Evolutionary conservation across 2,797 vertebrate species (phyloP).

Genomic region (Parauchenoglanis punctatus): DNA sequence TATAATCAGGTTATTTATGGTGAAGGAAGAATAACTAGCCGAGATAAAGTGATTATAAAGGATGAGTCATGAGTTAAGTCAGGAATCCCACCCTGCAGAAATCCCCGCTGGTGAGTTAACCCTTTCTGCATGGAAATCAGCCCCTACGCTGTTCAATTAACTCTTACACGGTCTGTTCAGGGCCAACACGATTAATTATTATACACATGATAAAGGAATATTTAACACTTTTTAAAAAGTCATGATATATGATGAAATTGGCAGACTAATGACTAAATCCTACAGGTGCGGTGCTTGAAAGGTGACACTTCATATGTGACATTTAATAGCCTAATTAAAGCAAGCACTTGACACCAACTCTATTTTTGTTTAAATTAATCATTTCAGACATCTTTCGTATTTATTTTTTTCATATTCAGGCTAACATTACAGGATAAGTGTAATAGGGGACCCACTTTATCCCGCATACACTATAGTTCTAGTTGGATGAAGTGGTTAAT

Average conservation of each 20-base stretch:
- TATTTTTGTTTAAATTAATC: neutral
- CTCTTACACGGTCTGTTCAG: neutral
- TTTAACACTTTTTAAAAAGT: neutral
- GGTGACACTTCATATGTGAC: neutral
- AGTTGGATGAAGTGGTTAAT: neutral
- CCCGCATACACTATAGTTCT: neutral
- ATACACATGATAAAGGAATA: neutral
- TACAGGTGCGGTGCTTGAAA: neutral
- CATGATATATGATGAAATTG: neutral
- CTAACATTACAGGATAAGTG: neutral
- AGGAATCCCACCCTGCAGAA: neutral
- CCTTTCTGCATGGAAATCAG: neutral
- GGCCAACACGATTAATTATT: neutral
- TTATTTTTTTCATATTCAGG: neutral
- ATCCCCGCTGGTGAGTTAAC: neutral
- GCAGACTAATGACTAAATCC: neutral
- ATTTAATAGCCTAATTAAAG: neutral
- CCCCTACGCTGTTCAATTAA: neutral
- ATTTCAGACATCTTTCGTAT: neutral
- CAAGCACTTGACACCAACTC: neutral
- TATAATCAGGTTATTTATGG: neutral
- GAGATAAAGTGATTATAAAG: neutral
- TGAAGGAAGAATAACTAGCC: neutral
- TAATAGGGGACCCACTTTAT: neutral
- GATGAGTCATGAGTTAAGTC: slow-evolving; percentile 10